phyloP scores from a whole-genome alignment of 2,888 invertebrate species.

The Caenorhabditis sp. region DNA sequence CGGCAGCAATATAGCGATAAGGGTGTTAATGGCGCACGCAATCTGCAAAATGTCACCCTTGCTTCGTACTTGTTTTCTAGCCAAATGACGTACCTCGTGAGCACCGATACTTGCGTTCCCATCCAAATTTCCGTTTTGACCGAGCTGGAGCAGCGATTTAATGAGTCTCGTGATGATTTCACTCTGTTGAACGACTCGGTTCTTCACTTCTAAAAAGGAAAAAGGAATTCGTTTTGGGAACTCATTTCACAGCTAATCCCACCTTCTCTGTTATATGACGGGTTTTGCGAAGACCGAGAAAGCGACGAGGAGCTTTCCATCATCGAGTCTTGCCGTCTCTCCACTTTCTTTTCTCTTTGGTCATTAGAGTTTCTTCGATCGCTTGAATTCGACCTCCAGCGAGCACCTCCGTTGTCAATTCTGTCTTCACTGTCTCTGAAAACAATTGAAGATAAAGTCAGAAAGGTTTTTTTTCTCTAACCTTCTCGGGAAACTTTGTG shows the following conservation, averaged over 20 bases:
- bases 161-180: slow-evolving; percentile 49
- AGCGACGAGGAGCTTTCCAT: slow-evolving; percentile 50
- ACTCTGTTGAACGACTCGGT: slow-evolving; percentile 52
- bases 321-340: slow-evolving; percentile 43
- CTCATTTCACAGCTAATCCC: slow-evolving; percentile 27
- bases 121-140: slow-evolving; percentile 58
- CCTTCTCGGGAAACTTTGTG: slow-evolving; percentile 46
- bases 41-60: slow-evolving; percentile 36
- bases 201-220: slow-evolving; percentile 44
- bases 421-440: slow-evolving; percentile 57
- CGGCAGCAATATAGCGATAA: slow-evolving; percentile 48
- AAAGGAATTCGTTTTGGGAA: too few relatives aligned
- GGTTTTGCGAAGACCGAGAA: slow-evolving; percentile 46
- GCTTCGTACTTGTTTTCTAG: slow-evolving; percentile 32
- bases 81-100: slow-evolving; percentile 34
- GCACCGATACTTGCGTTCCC: slow-evolving; percentile 45
- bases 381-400: slow-evolving; percentile 58
- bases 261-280: slow-evolving; percentile 43
- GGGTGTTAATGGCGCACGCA: slow-evolving; percentile 46
- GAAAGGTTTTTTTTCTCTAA: too few relatives aligned
- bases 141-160: slow-evolving; percentile 43
- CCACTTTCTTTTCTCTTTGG: slow-evolving; percentile 46
- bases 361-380: slow-evolving; percentile 61
- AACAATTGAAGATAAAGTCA: too few relatives aligned
- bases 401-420: slow-evolving; percentile 47